These are phyloP conservation scores for Eumerus sabulonum DNA, from an alignment of 2,888 invertebrate genomes.

Conservation along the genomic window DNA sequence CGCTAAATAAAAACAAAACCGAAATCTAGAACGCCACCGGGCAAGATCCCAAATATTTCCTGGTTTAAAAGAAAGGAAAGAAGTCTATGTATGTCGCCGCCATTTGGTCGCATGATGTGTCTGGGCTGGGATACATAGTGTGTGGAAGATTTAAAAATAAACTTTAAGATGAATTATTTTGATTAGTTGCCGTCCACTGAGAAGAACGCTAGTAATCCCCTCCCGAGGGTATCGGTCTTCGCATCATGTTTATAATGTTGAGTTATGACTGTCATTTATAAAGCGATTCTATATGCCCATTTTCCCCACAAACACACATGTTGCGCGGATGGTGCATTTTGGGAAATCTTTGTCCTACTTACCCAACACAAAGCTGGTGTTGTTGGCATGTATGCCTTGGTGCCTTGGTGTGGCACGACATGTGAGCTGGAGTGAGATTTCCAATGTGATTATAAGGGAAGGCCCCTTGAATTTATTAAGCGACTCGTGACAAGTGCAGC, in stretches of 20 bases:
- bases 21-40: conserved; percentile 59
- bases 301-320: too few relatives aligned
- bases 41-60: conserved; percentile 47
- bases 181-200: conserved; percentile 52
- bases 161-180: conserved; percentile 59
- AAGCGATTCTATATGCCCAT: conserved; percentile 36
- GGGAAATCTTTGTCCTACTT: conserved; percentile 49
- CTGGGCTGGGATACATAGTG: conserved; percentile 20
- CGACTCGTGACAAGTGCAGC: conserved; percentile 21
- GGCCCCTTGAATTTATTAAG: conserved; percentile 18
- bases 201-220: not conserved
- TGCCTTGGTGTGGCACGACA: not conserved
- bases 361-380: conserved; percentile 7
- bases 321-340: conserved; percentile 59
- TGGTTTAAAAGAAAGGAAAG: conserved; percentile 2
- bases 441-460: conserved; percentile 43
- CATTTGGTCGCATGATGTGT: conserved; percentile 59
- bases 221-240: conserved; percentile 10
- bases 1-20: conserved; percentile 45
- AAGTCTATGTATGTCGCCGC: conserved; percentile 63
- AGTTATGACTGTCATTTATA: conserved; percentile 48
- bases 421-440: conserved; percentile 35
- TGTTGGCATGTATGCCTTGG: conserved; percentile 15
- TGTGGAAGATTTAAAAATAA: conserved; percentile 52
- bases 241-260: conserved; percentile 55